These are phyloP conservation scores for Timema cristinae DNA, from an alignment of 2,888 invertebrate genomes.

Conservation along the genomic window DNA sequence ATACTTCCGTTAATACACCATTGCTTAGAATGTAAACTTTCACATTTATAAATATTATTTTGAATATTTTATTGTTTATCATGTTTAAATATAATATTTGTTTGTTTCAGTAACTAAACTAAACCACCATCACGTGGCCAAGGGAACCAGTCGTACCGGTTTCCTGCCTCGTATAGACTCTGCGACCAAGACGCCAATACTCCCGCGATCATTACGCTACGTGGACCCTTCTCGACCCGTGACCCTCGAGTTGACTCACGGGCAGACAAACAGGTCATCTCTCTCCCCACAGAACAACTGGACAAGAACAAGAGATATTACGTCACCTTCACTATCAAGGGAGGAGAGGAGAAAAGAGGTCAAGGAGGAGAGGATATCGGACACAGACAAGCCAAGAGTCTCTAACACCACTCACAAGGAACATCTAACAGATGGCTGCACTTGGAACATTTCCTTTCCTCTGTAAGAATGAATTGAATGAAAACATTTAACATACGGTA, in stretches of 20 bases:
- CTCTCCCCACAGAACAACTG: conserved; percentile 79
- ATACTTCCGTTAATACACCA: too few species aligned
- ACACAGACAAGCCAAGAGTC: conserved; percentile 1
- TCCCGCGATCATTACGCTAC: conserved; percentile 33
- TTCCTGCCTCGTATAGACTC: conserved; percentile 66
- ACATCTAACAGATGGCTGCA: neutral
- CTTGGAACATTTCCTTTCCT: too few species aligned
- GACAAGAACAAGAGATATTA: conserved; percentile 89
- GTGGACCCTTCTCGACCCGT: conserved; percentile 42
- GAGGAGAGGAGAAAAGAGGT: conserved; percentile 39
- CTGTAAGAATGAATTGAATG: too few species aligned
- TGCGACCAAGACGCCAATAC: conserved; percentile 22
- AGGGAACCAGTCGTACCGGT: conserved; percentile 51
- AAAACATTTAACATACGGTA: too few species aligned
- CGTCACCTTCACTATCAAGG: conserved; percentile 88
- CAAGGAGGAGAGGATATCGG: neutral
- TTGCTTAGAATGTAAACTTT: too few species aligned
- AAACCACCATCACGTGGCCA: conserved; percentile 77
- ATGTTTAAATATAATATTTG: neutral
- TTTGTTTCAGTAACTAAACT: conserved; percentile 65
- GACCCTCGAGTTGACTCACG: conserved; percentile 74
- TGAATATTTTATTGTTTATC: too few species aligned
- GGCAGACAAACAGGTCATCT: conserved; percentile 75
- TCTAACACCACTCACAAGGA: neutral
- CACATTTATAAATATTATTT: too few species aligned